A percentile compares a stretch with the other conserved stretches of the same genome.
Evolutionary conservation across 2,888 invertebrate species (phyloP).

Genomic region (Metacarcinus magister): DNA sequence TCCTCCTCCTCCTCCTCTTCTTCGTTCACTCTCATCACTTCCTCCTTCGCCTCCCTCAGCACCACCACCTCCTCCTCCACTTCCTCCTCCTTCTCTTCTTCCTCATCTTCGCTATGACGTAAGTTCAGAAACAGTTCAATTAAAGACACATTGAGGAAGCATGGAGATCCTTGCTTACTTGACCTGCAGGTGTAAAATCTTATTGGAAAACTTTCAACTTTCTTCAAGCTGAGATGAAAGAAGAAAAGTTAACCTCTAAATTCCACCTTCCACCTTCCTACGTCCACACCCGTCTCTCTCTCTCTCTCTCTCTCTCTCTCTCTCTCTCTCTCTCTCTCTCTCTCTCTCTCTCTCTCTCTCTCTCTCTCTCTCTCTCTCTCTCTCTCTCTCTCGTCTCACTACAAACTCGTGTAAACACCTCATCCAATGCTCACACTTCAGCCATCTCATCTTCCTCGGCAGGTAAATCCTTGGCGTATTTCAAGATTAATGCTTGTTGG

Average conservation of each 20-base stretch:
- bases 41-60: neutral
- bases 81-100: neutral
- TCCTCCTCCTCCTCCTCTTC: neutral
- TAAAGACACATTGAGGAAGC: neutral
- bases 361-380: conserved; percentile 16
- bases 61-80: neutral
- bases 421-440: conserved; percentile 8
- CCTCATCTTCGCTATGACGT: neutral
- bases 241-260: conserved; percentile 10
- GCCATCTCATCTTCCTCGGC: neutral
- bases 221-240: conserved; percentile 39
- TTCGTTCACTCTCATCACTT: neutral
- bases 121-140: neutral
- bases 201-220: conserved; percentile 4
- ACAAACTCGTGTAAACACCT: neutral
- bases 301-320: neutral
- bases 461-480: neutral
- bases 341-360: too few relatives aligned
- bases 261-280: neutral
- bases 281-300: neutral
- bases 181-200: conserved; percentile 34
- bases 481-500: neutral
- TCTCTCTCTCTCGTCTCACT: neutral
- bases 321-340: neutral
- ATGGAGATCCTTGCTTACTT: neutral